Percentiles rank a stretch among this genome's conserved stretches.
These are phyloP conservation scores for Lycaon pictus DNA, from an alignment of 2,113 vertebrate species.

Conservation along the genomic window DNA sequence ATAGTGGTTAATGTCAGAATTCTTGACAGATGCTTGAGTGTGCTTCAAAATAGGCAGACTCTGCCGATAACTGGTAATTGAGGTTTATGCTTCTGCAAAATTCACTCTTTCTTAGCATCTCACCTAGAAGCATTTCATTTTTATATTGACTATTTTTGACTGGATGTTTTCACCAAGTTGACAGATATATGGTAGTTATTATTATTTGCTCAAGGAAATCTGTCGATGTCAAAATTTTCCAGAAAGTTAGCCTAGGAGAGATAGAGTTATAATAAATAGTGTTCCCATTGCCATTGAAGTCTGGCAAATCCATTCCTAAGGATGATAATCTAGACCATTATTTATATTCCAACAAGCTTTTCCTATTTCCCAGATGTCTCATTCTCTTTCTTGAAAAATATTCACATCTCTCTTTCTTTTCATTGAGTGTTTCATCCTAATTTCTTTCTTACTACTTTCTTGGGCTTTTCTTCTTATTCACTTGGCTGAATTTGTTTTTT, in stretches of 20 bases:
- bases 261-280: background rate
- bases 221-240: constrained; percentile 40
- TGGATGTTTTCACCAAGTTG: constrained; percentile 13
- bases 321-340: background rate
- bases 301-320: constrained; percentile 18
- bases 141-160: constrained; percentile 44
- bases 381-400: constrained; percentile 21
- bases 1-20: background rate
- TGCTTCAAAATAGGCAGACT: background rate
- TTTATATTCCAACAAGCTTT: background rate
- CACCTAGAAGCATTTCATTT: background rate
- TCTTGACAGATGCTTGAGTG: background rate
- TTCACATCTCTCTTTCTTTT: background rate
- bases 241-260: background rate
- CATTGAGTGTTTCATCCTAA: background rate
- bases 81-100: constrained; percentile 37
- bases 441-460: background rate
- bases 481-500: background rate
- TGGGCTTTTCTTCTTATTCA: background rate
- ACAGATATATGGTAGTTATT: constrained; percentile 40
- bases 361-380: constrained; percentile 37
- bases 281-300: background rate
- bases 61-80: background rate
- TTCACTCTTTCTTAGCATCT: background rate
- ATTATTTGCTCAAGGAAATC: constrained; percentile 72